Base-by-base conservation (phyloP, 2,113 vertebrate genomes). In the Perognathus longimembris region DNA sequence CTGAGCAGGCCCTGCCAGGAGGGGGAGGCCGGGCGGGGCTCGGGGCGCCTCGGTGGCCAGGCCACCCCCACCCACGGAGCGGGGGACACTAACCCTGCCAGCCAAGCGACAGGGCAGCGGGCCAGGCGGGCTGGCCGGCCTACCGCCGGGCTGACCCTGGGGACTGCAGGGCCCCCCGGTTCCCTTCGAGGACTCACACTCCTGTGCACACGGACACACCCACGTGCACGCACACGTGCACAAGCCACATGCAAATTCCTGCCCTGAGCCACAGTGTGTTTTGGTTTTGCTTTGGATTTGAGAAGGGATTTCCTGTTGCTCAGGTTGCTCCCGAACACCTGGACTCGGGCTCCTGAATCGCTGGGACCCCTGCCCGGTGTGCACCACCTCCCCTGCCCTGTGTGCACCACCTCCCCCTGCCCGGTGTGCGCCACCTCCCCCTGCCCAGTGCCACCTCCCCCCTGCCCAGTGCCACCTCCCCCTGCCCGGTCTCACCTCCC, bases 71-170 rank as follows among this genome's bases (percentile, higher is more conserved):
- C 38, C 7, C 22, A 32, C 87, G 40, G 70, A 78, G 63, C 79
- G 82, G 3, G 4, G 73, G 74, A 22, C 1, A 74, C 87, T 82
- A 38, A 92, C 57, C 17, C 80, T 4, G 61, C 50, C 92, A 34
- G 69, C 34, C 22, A 0, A 10, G 42, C 94, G 92, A 96, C 61
- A 59, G 85, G 90, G 96, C 61, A 59, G 85, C 90, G 42, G 80
- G 42, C 75, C 3, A 1, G 45, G 81, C 50, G 8, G 64, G 32
- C 8, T 14, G 2, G 4, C 59, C 36, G 8, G 57, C 21, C 9
- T 63, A 32, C 17, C 30, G 2, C 66, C 36, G 0, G 1, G 17
- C 30, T 1, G 7, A 32, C 81, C 61, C 11, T 24, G 4, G 45
- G 66, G 21, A 10, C 36, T 45, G 7, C 12, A 54, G 84, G 40